Evolutionary conservation across 2,888 invertebrate genomes (phyloP), one percentile per base, ranked within the genome.

Genomic region (Polylopha cassiicola): DNA sequence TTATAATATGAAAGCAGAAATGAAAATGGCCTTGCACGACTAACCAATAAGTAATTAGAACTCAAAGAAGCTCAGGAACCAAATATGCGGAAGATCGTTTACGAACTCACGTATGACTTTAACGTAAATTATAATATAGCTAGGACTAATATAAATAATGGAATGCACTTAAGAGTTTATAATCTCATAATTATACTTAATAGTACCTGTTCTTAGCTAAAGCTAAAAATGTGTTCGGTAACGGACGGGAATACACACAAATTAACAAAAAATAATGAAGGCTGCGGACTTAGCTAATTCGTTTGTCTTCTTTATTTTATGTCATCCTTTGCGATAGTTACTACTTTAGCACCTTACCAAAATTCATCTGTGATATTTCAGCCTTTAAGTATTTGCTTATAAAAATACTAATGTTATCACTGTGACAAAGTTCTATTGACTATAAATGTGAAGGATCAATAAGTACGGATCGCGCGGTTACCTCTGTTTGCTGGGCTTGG

Each of bases 401-500:
- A 67, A 70, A 66, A 67, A 68, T 71, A 69, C 42, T 23, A 61
- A 56, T 51, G 51, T 65, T 72, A 77, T 78, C 75, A 80, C 74
- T 71, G 65, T 65, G 69, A 73, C 59, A 73, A 73, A 71, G 70
- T 77, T 78, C 68, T 75, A 70, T 81, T 77, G 78, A 81, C 79
- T 80, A 79, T 71, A 56, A 68, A 58, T 57, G 57, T 42, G 52
- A 51, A 58, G 54, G 53, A 55, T 46, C 39, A 41, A 44, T 43
- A 48, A 43, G 49, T 37, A 47, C 34, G 43, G 43, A 37, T 20
- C 52, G 47, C 38, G 58, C 60, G 64, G 80, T 84, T 86, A 86
- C 76, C 86, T 80, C 68, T 76, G 77, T 61, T 87, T 87, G 50
- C 66, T 79, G 47, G 87, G 82, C 53, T 89, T 89, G 39, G 89